Evolutionary conservation across 2,797 vertebrate genomes (phyloP).

Genomic region (Macroramphosus scolopax): DNA sequence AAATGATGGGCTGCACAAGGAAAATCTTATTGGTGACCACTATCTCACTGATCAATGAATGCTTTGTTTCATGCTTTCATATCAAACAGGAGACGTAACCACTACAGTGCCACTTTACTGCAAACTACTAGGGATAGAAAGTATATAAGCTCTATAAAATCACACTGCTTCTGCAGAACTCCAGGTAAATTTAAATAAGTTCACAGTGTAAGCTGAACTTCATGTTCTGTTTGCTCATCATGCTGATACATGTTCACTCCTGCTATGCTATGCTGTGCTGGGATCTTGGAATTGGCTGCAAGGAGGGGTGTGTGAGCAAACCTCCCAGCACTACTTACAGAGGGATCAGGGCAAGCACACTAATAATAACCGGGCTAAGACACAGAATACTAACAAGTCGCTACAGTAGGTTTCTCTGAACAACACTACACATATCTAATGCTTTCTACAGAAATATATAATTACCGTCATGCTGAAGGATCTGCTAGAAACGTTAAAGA

Average conservation of each 20-base stretch:
- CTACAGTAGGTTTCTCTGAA: conserved; percentile 16
- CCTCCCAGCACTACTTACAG: conserved; percentile 22
- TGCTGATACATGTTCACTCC: conserved; percentile 40
- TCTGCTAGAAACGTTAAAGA: conserved; percentile 47
- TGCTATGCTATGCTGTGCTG: conserved; percentile 32
- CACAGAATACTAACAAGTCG: conserved; percentile 23
- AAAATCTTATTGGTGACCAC: too few species aligned
- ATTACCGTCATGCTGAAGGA: conserved; percentile 72
- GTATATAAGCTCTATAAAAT: conserved; percentile 8
- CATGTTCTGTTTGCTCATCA: conserved; percentile 13
- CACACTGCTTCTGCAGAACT: conserved; percentile 12
- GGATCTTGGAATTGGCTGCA: conserved; percentile 21
- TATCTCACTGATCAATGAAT: conserved; percentile 59
- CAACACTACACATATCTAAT: conserved; percentile 22
- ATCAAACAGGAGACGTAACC: conserved; percentile 19
- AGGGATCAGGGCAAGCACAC: conserved; percentile 48
- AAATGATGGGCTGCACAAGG: conserved; percentile 31
- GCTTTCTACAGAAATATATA: conserved; percentile 25
- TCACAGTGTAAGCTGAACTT: conserved; percentile 3
- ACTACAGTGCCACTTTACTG: conserved; percentile 19
- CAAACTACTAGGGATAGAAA: conserved; percentile 33
- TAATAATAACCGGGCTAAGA: conserved; percentile 43
- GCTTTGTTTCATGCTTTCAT: conserved; percentile 49
- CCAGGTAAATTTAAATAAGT: neutral
- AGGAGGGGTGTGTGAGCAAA: conserved; percentile 28